Base-by-base conservation (phyloP, 2,797 vertebrate species). In the Propithecus perrieri region DNA sequence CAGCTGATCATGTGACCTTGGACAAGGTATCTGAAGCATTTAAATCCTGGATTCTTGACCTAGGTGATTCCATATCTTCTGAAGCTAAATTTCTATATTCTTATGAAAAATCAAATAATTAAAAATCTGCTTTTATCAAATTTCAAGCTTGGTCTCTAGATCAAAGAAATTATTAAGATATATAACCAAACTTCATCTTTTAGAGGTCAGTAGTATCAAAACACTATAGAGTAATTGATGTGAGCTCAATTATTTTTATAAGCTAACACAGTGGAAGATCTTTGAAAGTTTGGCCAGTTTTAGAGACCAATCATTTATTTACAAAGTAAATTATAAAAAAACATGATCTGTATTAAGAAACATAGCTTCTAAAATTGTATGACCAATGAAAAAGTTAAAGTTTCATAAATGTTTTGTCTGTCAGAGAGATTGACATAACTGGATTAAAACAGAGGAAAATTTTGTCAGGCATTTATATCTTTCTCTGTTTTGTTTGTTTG, bases 291-390 rank as follows among this genome's bases (percentile, higher is more conserved):
- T 86, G 94, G 17, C 15, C 14, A 88, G 38, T 10, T 65, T 76
- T 71, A 89, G 2, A 94, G 85, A 46, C 18, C 1, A 65, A 84
- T 63, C 20, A 89, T 63, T 76, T 75, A 33, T 78, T 72, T 79
- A 24, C 74, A 53, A 75, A 67, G 8, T 20, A 86, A 95, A 53
- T 74, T 95, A n/a, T 75, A 30, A 91, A 81, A 81, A 85, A 91
- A 93, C 4, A 43, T 30, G 1, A 85, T 89, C 83, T 85, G 41
- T 96, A 85, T 48, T 96, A 79, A 88, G 81, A 76, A 96, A 33
- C 28, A 83, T 65, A 97, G 63, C 48, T 97, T 97, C 89, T 91
- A 86, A 95, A 92, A 95, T 94, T 92, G 30, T 71, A 81, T 85
- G 41, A 57, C 22, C 24, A 95, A 95, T 79, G 18, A 30, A 96